Evolutionary conservation across 2,888 invertebrate species (phyloP), one percentile per base, ranked within the genome.

Genomic region (Phalera bucephala): DNA sequence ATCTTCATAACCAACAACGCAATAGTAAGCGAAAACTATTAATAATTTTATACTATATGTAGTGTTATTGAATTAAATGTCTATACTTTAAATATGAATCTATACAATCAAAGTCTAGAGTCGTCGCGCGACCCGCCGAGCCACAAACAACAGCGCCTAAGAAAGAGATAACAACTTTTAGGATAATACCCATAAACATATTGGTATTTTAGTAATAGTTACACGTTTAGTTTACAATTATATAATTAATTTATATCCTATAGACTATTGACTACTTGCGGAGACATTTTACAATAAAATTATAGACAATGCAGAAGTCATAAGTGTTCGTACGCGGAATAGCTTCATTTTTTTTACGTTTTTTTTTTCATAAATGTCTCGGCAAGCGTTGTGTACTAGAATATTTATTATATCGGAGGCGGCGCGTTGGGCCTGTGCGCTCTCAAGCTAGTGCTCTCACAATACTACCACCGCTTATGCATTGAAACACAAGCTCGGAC

Each of bases 141-240:
- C 75, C 74, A 54, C 72, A 76, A 78, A 83, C 86, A 89, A 88
- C 88, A 85, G 85, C 83, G 81, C 86, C 89, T 89, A 89, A 84
- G 86, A 88, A 89, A 87, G 87, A 89, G 87, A 80, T 88, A 89
- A 89, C 89, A 89, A 87, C 78, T 67, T 29, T 77, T 80, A 81
- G 74, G 76, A 83, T 83, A 79, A 27, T 79, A 85, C 80, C 82
- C 74, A 83, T 78, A 79, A 77, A 82, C 74, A 81, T 72, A 80
- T 67, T 68, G 75, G 72, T 78, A 79, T 70, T 68, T 51, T 53
- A 49, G 55, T 51, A 47, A 70, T 71, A 77, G 71, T 76, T 80
- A 82, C 74, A 78, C 60, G 59, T 55, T 43, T 69, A 72, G 64
- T 70, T 76, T 79, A 81, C 70, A 76, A 67, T 74, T 73, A 74